Evolutionary conservation across 2,888 invertebrate genomes (phyloP).

Genomic region (Geophilus truncorum): DNA sequence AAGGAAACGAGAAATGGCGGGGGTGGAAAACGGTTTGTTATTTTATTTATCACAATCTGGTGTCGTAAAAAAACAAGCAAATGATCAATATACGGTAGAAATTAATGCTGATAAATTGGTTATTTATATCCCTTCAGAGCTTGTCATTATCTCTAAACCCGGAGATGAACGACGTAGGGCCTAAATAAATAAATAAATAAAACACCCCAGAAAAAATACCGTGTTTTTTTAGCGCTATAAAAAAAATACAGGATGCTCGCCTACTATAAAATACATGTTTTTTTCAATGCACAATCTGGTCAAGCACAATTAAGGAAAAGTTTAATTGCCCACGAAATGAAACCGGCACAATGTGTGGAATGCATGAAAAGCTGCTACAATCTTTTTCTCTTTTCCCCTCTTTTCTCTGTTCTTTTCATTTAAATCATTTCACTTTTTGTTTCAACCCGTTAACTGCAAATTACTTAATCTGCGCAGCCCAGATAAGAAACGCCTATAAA

Average conservation of each 20-base stretch:
- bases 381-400: not conserved
- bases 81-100: not conserved
- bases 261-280: not conserved
- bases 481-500: not conserved
- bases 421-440: conserved; percentile 18
- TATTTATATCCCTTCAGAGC: not conserved
- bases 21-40: not conserved
- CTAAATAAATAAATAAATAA: not conserved
- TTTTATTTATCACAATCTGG: not conserved
- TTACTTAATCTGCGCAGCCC: not conserved
- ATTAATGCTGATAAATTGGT: conserved; percentile 4
- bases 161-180: not conserved
- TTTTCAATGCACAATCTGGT: not conserved
- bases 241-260: not conserved
- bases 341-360: conserved; percentile 10
- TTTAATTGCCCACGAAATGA: conserved; percentile 10
- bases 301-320: conserved; percentile 10
- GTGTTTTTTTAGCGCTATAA: not conserved
- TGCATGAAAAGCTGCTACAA: not conserved
- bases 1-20: not conserved
- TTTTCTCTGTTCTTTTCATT: not conserved
- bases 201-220: not conserved
- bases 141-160: conserved; percentile 3
- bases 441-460: conserved; percentile 16
- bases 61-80: not conserved